Conservation (phyloP, 92 coral and sea anemone genomes). For the Umimayanthus kanabou region DNA sequence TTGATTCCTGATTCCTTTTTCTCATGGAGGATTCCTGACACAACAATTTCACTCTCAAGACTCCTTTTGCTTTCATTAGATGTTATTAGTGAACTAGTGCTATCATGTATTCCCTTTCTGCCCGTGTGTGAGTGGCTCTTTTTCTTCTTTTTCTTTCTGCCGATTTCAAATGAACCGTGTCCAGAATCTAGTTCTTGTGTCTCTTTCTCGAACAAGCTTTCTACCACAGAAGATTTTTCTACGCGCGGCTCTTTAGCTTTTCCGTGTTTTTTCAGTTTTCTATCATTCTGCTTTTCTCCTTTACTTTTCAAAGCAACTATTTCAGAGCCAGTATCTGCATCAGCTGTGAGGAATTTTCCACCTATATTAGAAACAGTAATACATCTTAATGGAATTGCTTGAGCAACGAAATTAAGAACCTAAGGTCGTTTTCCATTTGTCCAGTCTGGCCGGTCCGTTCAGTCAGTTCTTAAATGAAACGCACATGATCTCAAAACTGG, state of each 20-base stretch:
- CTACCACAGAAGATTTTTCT: not conserved
- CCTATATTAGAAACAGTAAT: not conserved
- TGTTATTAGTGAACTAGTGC: too few species aligned
- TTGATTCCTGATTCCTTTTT: not conserved
- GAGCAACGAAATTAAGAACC: too few species aligned
- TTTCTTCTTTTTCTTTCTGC: slow-evolving; percentile 8
- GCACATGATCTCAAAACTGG: too few species aligned
- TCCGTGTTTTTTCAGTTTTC: not conserved
- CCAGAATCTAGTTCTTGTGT: not conserved
- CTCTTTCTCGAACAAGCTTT: not conserved
- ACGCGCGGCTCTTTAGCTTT: not conserved
- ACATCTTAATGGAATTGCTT: too few species aligned
- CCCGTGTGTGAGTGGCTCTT: not conserved
- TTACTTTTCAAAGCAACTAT: not conserved
- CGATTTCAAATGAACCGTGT: not conserved
- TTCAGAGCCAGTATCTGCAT: not conserved
- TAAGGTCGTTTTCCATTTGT: too few species aligned
- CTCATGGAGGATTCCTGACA: not conserved
- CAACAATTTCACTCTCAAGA: not conserved
- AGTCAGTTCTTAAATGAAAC: too few species aligned
- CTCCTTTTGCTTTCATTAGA: not conserved
- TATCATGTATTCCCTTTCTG: not conserved
- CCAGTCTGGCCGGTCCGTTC: too few species aligned
- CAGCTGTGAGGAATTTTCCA: not conserved
- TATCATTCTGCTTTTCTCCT: not conserved